These are phyloP conservation scores for Leuciscus waleckii DNA, from an alignment of 2,797 vertebrate genomes.

Conservation along the genomic window DNA sequence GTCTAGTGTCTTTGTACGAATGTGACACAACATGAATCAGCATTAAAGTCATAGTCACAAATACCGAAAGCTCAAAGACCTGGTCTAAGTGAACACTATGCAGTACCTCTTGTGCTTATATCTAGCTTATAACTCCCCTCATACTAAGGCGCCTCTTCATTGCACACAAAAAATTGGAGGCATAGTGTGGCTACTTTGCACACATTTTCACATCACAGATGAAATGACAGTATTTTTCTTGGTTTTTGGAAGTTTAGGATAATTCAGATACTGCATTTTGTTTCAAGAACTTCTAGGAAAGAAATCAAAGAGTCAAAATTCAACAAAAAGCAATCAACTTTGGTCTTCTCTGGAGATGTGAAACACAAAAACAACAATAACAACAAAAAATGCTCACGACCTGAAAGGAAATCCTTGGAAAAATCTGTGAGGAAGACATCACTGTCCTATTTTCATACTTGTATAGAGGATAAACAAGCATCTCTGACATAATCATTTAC, in stretches of 20 bases:
- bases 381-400: constrained; percentile 29
- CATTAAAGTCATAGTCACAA: constrained; percentile 35
- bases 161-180: constrained; percentile 67
- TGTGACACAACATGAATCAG: constrained; percentile 44
- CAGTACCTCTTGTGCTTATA: constrained; percentile 75
- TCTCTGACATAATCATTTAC: constrained; percentile 45
- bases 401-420: constrained; percentile 39
- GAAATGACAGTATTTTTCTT: constrained; percentile 62
- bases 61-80: constrained; percentile 25
- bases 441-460: constrained; percentile 25
- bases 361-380: constrained; percentile 51
- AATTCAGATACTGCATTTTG: constrained; percentile 60
- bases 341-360: constrained; percentile 75
- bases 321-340: constrained; percentile 60
- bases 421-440: constrained; percentile 56
- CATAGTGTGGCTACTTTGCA: constrained; percentile 63
- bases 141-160: constrained; percentile 65
- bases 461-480: constrained; percentile 40
- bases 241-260: constrained; percentile 67
- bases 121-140: constrained; percentile 63
- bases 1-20: constrained; percentile 36
- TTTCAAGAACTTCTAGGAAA: constrained; percentile 69
- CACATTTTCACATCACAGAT: constrained; percentile 68
- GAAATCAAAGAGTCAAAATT: constrained; percentile 47
- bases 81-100: constrained; percentile 57